Base-by-base conservation (phyloP, 1,140 invertebrate genomes). In the Araneus ventricosus region DNA sequence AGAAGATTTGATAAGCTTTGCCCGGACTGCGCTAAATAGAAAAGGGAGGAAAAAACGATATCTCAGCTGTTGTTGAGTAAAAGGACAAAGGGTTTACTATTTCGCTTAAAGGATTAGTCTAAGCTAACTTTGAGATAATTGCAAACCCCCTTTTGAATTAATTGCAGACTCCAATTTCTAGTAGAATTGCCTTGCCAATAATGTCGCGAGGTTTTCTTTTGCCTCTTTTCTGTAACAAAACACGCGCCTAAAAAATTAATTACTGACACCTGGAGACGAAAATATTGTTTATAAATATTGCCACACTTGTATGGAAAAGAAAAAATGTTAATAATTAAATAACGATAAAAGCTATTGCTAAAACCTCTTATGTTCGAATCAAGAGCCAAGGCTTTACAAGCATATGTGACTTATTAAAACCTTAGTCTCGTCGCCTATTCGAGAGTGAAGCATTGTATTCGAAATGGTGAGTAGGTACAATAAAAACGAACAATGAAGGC, bases 71-170 rank as follows among this genome's bases (percentile, higher is more conserved):
- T 93, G 84, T 88, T 88, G 84, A 63, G 91, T 88, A 93, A 87
- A 88, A 80, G 91, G 82, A 93, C 84, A 85, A 93, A 88, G 91
- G 91, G 91, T 93, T 93, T 93, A 93, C 91, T 93, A 93, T 93
- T 93, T 87, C 84, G 91, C 85, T 93, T 93, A 93, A 80, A 80
- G 91, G 91, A 93, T 93, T 93, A 93, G 85, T 88, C 67, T 86
- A 87, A 88, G 91, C 91, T 93, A 93, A 93, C 91, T 93, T 93
- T 61, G 85, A 93, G 91, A 93, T 93, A 93, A 93, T 93, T 93
- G 91, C 91, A 61, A 87, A 93, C 84, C 91, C 45, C 91, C 67
- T 93, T 93, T 93, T 93, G 91, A 93, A 93, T 93, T 93, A 93
- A 93, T 93, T 93, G 91, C 91, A 87, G 85, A 63, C 91, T 75